Conservation (phyloP, 2,888 invertebrate genomes). For the Altica lythri region DNA sequence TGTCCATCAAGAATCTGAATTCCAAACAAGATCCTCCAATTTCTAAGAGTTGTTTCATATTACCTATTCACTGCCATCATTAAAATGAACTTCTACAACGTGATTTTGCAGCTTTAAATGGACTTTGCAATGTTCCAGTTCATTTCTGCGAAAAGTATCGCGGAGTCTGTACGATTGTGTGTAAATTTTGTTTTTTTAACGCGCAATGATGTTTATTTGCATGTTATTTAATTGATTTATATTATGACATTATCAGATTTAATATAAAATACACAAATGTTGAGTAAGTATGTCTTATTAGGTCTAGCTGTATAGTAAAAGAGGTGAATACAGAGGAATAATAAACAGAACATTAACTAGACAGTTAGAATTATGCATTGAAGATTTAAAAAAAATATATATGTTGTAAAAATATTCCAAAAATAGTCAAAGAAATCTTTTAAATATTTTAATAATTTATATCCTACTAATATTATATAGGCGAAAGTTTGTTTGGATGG, state of each 20-base stretch:
- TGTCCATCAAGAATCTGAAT: conserved; percentile 42
- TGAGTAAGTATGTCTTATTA: conserved; percentile 9
- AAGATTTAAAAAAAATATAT: no score
- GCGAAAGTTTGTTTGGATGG: no score
- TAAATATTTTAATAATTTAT: no score
- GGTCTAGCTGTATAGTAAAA: no score
- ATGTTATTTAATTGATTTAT: conserved; percentile 28
- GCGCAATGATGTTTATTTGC: conserved; percentile 19
- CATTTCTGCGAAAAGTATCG: conserved; percentile 33
- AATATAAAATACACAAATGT: conserved; percentile 12
- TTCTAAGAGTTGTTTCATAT: conserved; percentile 39
- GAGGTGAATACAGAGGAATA: no score
- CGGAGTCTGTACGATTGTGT: conserved; percentile 38
- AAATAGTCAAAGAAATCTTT: no score
- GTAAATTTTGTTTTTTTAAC: conserved; percentile 38
- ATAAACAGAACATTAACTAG: no score
- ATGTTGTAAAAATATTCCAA: no score
- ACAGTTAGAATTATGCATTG: no score
- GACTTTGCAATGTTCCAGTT: conserved; percentile 25
- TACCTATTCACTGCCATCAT: conserved; percentile 37
- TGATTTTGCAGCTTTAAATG: conserved; percentile 27
- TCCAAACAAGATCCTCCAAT: conserved; percentile 42
- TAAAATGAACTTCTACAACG: conserved; percentile 36
- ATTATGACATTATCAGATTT: conserved; percentile 14
- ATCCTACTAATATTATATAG: no score